Evolutionary conservation across 2,113 vertebrate species (phyloP), one percentile per base, ranked within the genome.

Genomic region (Henicopernis longicauda): DNA sequence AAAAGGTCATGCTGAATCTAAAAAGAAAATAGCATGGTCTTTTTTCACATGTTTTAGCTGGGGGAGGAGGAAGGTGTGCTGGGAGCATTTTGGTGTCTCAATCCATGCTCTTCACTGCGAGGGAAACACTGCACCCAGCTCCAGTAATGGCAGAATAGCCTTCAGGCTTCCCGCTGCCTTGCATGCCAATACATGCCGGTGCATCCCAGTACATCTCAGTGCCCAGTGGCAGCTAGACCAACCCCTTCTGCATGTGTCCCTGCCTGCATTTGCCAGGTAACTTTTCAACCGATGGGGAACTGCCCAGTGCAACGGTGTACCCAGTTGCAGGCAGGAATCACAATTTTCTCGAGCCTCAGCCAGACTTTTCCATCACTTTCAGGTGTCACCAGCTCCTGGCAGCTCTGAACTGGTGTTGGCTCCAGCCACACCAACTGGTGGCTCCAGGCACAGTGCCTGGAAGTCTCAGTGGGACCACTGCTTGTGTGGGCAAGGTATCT

Each of bases 81-180:
- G 67, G 67, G 45, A 70, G 47, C 7, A 1, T n/a, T 54, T 1
- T 38, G 10, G 17, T 15, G 11, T 10, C 38, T 79, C 80, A 55
- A 23, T 49, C 38, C 1, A 0, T 1, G 3, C 18, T 29, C 44
- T 86, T n/a, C n/a, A 16, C 26, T 31, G 25, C 0, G 0, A 31
- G 32, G 80, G 52, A 61, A 77, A 29, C 22, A 4, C n/a, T 11
- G 21, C 26, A 32, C 13, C 40, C 58, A 61, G 71, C 58, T 40
- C 45, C 40, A 10, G 82, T 11, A 58, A 26, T 1, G 25, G 25
- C 17, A 34, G 58, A 61, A 29, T 1, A 12, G 7, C 55, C 49
- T 21, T 15, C 38, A 72, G 32, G 14, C 44, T 19, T 58, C 66
- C 55, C 4, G 6, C 31, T 57, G 29, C 70, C 27, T 36, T 36